Base-by-base conservation (phyloP, 1,140 invertebrate genomes). In the Trachymyrmex cornetzi region DNA sequence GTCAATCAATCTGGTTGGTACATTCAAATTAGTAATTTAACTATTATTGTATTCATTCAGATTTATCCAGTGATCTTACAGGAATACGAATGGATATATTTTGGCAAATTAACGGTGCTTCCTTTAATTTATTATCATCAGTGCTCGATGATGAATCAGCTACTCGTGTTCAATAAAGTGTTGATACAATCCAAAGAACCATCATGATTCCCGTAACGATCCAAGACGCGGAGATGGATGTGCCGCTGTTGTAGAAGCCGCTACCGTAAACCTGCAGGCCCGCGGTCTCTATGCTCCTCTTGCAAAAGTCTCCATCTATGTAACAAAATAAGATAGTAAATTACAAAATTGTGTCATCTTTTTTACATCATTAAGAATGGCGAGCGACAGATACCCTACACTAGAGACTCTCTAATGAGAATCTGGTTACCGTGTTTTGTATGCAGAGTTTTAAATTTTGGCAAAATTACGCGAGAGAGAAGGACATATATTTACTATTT, bases 221-320 rank as follows among this genome's bases (percentile, higher is more conserved):
- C n/a, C 75, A 86, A 16, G 87, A 71, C 12, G 59, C 61, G 6
- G 34, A 24, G 0, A 63, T 57, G 0, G 71, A 53, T 9, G 85
- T 66, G 64, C 91, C 95, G 59, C 85, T 89, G 90, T 97, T 97
- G 96, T 98, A 98, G 90, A 97, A 98, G 12, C 97, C 98, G 50
- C 79, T 94, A 1, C 98, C 97, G 91, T 97, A 97, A 0, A 98
- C 97, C 93, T 98, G 97, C 0, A 98, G 95, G 69, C 97, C 97
- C 0, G 97, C 98, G 0, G 98, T 98, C 91, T 98, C 97, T 86
- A 98, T 98, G 93, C 97, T 98, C 81, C 97, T 97, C 90, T 98
- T 98, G 93, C 98, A 98, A 91, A 98, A 98, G 92, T 98, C 98
- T 0, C 98, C 98, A 92, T 98, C 96, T 96, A 27, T 48, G 93